These are phyloP conservation scores for Siniperca undulata DNA, from an alignment of 2,797 vertebrate genomes.

Conservation along the genomic window DNA sequence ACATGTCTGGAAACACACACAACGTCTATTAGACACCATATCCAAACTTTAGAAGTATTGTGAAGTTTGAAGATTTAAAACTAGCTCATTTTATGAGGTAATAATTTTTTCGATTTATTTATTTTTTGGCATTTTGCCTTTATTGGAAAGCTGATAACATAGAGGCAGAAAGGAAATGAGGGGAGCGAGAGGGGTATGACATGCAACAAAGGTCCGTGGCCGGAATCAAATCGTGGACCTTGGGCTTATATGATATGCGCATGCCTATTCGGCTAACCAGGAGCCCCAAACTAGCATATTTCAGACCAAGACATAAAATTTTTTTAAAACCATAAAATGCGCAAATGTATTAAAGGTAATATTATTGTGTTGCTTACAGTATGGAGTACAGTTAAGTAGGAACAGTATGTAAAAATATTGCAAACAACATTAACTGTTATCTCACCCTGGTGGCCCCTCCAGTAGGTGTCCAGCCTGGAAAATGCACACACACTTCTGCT, in stretches of 20 bases:
- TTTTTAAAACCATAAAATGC: not conserved
- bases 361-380: not conserved
- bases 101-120: not conserved
- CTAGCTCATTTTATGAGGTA: not conserved
- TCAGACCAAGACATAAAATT: not conserved
- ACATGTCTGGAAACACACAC: conserved; percentile 80
- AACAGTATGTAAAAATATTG: not conserved
- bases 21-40: conserved; percentile 23
- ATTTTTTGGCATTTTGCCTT: not conserved
- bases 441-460: conserved; percentile 89
- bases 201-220: not conserved
- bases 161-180: not conserved
- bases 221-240: not conserved
- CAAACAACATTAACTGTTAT: not conserved
- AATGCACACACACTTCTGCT: conserved; percentile 83
- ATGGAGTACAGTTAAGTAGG: not conserved
- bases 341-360: not conserved
- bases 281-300: not conserved
- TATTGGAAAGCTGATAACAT: not conserved
- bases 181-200: no score
- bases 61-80: not conserved
- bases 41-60: not conserved
- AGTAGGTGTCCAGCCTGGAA: conserved; percentile 89
- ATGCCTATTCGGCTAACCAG: not conserved
- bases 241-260: not conserved